These are phyloP conservation scores for Ennomos erosarius DNA, from an alignment of 2,888 invertebrate genomes.

Conservation along the genomic window DNA sequence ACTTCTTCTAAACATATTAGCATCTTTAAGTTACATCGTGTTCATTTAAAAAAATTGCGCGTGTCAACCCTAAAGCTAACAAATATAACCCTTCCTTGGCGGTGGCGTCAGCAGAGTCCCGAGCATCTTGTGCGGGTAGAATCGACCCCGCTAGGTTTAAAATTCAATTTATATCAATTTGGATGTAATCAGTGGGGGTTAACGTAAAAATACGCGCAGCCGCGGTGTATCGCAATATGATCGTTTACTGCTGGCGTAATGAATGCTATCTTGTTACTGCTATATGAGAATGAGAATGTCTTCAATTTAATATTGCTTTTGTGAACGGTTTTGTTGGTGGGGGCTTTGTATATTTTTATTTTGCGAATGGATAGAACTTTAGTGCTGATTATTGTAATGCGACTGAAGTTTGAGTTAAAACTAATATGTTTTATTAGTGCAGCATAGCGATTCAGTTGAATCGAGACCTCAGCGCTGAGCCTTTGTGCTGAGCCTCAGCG, in stretches of 20 bases:
- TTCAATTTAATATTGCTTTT: slow-evolving; percentile 1
- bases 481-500: no score
- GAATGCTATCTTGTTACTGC: slow-evolving; percentile 31
- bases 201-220: slow-evolving; percentile 75
- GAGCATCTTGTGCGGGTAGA: slow-evolving; percentile 58
- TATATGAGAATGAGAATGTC: slow-evolving; percentile 7
- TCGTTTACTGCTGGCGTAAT: slow-evolving; percentile 57
- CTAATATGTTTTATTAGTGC: no score
- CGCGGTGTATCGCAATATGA: slow-evolving; percentile 65
- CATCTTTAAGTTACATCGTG: no score
- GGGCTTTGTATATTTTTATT: background rate
- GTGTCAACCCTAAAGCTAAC: slow-evolving; percentile 62
- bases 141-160: slow-evolving; percentile 74
- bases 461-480: no score
- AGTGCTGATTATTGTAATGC: no score
- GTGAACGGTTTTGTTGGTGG: background rate
- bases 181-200: slow-evolving; percentile 78
- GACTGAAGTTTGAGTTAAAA: no score
- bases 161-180: slow-evolving; percentile 85
- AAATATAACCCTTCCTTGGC: slow-evolving; percentile 74
- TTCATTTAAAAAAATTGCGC: no score
- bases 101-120: slow-evolving; percentile 37
- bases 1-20: no score
- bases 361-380: background rate
- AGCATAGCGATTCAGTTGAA: no score